Evolutionary conservation across 2,888 invertebrate species (phyloP), one percentile per base, ranked within the genome.

Genomic region (Hoplodrina ambigua): DNA sequence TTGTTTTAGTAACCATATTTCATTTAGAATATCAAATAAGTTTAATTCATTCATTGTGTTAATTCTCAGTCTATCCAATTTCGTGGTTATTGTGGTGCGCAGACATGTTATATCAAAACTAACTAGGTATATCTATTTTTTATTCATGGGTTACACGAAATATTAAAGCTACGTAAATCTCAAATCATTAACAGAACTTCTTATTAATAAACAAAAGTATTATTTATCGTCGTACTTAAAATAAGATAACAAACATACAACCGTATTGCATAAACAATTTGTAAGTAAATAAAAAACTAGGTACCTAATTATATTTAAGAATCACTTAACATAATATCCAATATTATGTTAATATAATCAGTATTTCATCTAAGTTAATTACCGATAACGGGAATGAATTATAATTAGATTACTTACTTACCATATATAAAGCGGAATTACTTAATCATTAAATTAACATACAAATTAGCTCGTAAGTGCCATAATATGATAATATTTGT

Each of bases 391-490:
- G 15, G 25, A 65, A 63, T 66, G 56, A 61, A 74, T 61, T 53
- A n/a, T 56, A 66, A 70, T 50, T 53, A 72, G 55, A 76, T 69
- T 55, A 70, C 6, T 33, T 44, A 62, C 20, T 41, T 55, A 59
- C 41, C 30, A 50, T 62, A 44, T 13, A 7, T 15, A 37, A 61
- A 65, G 53, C 44, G 41, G 50, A 60, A 53, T 75, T 61, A 58
- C 50, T 57, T 72, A 58, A 71, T 83, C 44, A 77, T 60, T 72
- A 56, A 37, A 74, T 77, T 81, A 72, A 67, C 62, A 72, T 71
- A 70, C 52, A 62, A 78, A 83, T 74, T 78, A 81, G 72, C 62
- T 75, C 30, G 19, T 73, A 75, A 82, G 84, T 82, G 82, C 82
- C 82, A 84, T 84, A 84, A 55, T 66, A 72, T 41, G 58, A 70